Percentiles rank a stretch among this genome's conserved stretches.
These are phyloP conservation scores for Simalia tracyae DNA, from an alignment of 2,797 vertebrate species.

Conservation along the genomic window DNA sequence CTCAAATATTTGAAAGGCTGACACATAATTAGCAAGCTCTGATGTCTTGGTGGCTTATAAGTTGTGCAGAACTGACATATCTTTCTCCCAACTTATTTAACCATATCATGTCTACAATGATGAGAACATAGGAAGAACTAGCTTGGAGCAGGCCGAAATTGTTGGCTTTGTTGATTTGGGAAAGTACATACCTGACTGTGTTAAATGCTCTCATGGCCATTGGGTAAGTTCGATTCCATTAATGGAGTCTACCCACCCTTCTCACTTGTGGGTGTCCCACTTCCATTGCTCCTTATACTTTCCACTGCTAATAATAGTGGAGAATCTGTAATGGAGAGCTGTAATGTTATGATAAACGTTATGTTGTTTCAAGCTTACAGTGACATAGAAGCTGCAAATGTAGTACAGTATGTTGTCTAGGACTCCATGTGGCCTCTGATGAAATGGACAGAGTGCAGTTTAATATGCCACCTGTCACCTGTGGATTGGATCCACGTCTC, in stretches of 20 bases:
- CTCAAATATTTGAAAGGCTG: background rate
- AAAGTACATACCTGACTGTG: background rate
- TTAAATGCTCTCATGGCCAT: background rate
- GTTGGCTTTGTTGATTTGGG: background rate
- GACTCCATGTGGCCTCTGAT: background rate
- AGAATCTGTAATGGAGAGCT: background rate
- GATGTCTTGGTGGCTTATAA: background rate
- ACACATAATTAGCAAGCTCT: background rate
- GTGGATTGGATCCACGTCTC: background rate
- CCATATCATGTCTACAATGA: background rate
- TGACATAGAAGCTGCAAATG: background rate
- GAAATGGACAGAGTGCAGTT: background rate
- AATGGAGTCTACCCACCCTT: background rate
- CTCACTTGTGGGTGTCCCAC: background rate
- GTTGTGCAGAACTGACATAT: background rate
- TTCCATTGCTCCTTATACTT: constrained; percentile 12
- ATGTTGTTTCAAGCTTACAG: background rate
- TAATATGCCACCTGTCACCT: background rate
- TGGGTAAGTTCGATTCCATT: background rate
- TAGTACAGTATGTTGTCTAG: background rate
- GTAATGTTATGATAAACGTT: background rate
- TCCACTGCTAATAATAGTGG: background rate
- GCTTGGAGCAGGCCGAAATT: background rate
- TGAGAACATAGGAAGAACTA: too few species aligned
- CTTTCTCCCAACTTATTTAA: background rate